A percentile compares a stretch with the other conserved stretches of the same genome.
These are phyloP conservation scores for Platynereis dumerilii DNA, from an alignment of 2,888 invertebrate genomes.

Conservation along the genomic window DNA sequence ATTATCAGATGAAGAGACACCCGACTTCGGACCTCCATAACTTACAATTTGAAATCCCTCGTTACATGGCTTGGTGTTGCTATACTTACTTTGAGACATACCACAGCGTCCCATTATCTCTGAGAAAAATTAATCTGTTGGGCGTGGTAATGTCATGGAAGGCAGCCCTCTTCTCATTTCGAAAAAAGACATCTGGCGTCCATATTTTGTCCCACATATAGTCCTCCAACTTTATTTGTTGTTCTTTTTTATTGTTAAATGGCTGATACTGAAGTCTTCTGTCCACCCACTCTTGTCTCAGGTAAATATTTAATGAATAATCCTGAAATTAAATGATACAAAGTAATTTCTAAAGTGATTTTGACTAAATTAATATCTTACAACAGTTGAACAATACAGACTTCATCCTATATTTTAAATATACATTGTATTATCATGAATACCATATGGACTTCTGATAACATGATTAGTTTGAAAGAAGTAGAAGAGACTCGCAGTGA, in stretches of 20 bases:
- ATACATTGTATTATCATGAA: too few relatives aligned
- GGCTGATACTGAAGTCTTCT: slow-evolving; percentile 70
- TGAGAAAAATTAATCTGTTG: slow-evolving; percentile 38
- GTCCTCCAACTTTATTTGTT: slow-evolving; percentile 25
- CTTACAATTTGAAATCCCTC: too few relatives aligned
- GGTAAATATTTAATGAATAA: slow-evolving; percentile 90
- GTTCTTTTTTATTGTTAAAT: slow-evolving; percentile 16
- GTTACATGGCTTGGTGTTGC: too few relatives aligned
- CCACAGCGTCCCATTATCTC: slow-evolving; percentile 37
- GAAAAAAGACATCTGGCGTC: slow-evolving; percentile 42
- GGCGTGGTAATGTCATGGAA: slow-evolving; percentile 42
- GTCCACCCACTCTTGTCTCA: slow-evolving; percentile 92
- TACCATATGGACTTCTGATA: too few relatives aligned
- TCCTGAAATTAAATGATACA: slow-evolving; percentile 70
- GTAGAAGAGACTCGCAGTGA: too few relatives aligned
- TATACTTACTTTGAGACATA: slow-evolving; percentile 43
- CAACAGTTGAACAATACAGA: background rate
- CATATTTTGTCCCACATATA: slow-evolving; percentile 38
- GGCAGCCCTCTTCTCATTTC: slow-evolving; percentile 40
- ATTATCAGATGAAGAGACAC: too few relatives aligned
- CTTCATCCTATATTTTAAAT: too few relatives aligned
- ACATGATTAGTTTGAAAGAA: too few relatives aligned
- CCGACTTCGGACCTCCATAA: too few relatives aligned
- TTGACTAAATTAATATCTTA: background rate
- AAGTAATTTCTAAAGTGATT: too few relatives aligned